These are phyloP conservation scores for Palaemon carinicauda DNA, from an alignment of 1,140 invertebrate species.

Conservation along the genomic window DNA sequence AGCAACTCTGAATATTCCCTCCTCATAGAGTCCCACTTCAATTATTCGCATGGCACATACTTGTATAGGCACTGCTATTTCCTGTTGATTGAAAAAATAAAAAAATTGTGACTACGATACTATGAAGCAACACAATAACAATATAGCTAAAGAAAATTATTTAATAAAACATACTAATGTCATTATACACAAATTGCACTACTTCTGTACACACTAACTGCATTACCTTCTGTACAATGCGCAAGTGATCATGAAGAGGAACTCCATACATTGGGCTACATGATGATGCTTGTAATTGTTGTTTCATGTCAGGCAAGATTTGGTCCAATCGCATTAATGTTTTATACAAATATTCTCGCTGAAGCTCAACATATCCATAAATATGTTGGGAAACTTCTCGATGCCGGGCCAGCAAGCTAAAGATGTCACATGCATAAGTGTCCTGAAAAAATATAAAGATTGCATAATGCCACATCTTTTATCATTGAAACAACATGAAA, in stretches of 20 bases:
- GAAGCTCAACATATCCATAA: slow-evolving; percentile 84
- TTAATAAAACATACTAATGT: background rate
- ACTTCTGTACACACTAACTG: background rate
- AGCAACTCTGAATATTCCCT: slow-evolving; percentile 93
- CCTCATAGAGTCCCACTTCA: slow-evolving; percentile 85
- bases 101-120: background rate
- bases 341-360: slow-evolving; percentile 82
- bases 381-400: slow-evolving; percentile 82
- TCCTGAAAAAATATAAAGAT: slow-evolving; percentile 69
- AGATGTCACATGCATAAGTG: slow-evolving; percentile 88
- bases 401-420: slow-evolving; percentile 85
- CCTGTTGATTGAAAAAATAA: slow-evolving; percentile 66
- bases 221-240: slow-evolving; percentile 72
- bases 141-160: background rate
- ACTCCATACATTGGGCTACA: slow-evolving; percentile 87
- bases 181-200: too few relatives aligned
- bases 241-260: slow-evolving; percentile 84
- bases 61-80: slow-evolving; percentile 87
- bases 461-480: background rate
- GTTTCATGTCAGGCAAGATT: slow-evolving; percentile 81
- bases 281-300: slow-evolving; percentile 76
- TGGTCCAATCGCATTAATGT: slow-evolving; percentile 78
- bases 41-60: slow-evolving; percentile 85
- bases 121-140: background rate
- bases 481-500: too few relatives aligned